phyloP scores from a whole-genome alignment of 64 coral and sea anemone species.

The Actinia tenebrosa region DNA sequence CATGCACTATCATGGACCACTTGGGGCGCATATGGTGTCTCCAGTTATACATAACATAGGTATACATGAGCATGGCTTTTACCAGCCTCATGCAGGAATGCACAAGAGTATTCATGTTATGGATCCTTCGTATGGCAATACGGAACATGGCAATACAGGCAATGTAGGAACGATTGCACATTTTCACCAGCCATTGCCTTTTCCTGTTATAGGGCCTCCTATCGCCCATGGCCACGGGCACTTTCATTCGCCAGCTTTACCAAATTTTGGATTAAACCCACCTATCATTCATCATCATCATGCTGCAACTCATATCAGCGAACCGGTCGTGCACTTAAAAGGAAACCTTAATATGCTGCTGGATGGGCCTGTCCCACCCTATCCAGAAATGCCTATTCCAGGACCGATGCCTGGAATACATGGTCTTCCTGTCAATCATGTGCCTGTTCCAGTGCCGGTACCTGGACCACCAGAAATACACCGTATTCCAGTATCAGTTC shows the following conservation, averaged over 20 bases:
- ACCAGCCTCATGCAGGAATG: background rate
- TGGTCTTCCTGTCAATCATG: background rate
- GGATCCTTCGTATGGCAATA: background rate
- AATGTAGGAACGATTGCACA: background rate
- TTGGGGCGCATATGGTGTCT: background rate
- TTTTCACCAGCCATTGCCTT: background rate
- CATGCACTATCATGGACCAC: background rate
- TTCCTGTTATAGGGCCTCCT: background rate
- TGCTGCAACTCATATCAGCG: background rate
- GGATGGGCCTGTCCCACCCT: background rate
- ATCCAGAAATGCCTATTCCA: background rate
- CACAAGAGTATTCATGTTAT: conserved; percentile 18
- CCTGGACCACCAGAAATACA: conserved; percentile 25
- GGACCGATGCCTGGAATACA: background rate
- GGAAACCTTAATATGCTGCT: background rate
- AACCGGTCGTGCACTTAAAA: background rate
- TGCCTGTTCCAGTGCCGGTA: conserved; percentile 32
- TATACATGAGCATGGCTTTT: background rate
- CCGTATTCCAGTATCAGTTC: conserved; percentile 65
- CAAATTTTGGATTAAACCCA: background rate
- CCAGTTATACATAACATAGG: background rate
- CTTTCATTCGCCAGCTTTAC: background rate
- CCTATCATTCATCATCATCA: background rate
- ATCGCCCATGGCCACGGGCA: background rate
- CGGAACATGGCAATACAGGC: background rate